Percentiles rank a stretch among this genome's conserved stretches.
Evolutionary conservation across 2,888 invertebrate genomes (phyloP).

Genomic region (Bursaphelenchus okinawaensis): DNA sequence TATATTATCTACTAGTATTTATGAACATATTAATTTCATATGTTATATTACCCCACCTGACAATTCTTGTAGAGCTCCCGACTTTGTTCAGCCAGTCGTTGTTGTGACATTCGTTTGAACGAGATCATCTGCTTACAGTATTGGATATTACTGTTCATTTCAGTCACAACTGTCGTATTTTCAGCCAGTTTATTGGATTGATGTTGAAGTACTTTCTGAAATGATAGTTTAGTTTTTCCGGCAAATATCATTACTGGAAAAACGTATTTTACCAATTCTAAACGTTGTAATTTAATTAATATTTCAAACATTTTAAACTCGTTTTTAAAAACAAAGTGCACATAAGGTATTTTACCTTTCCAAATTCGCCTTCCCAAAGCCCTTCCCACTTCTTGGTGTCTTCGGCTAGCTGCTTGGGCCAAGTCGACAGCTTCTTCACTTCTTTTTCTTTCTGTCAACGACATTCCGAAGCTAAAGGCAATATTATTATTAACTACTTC

Average conservation of each 20-base stretch:
- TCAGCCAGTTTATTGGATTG: conserved; percentile 4
- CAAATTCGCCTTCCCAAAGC: conserved; percentile 12
- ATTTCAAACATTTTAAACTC: too few species aligned
- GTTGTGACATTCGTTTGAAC: conserved; percentile 8
- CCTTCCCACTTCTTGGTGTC: conserved; percentile 7
- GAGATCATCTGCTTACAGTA: conserved; percentile 5
- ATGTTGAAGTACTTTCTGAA: conserved; percentile 1
- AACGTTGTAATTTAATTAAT: too few species aligned
- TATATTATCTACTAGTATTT: neutral
- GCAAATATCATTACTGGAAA: too few species aligned
- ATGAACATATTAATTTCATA: neutral
- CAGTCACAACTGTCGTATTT: conserved; percentile 6
- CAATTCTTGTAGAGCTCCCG: neutral
- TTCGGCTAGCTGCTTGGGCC: conserved; percentile 10
- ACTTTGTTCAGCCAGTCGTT: neutral
- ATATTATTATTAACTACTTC: neutral
- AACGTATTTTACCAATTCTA: too few species aligned
- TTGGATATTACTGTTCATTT: neutral
- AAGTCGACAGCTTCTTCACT: neutral
- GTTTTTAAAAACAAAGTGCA: too few species aligned
- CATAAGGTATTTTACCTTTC: conserved; percentile 5
- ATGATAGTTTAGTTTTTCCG: too few species aligned
- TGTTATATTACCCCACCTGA: neutral
- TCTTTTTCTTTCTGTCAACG: conserved; percentile 4
- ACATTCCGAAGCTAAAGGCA: conserved; percentile 2